Percentiles rank a stretch among this genome's conserved stretches.
Conservation (phyloP, 1,140 invertebrate species). For the Brachionus koreanus region DNA sequence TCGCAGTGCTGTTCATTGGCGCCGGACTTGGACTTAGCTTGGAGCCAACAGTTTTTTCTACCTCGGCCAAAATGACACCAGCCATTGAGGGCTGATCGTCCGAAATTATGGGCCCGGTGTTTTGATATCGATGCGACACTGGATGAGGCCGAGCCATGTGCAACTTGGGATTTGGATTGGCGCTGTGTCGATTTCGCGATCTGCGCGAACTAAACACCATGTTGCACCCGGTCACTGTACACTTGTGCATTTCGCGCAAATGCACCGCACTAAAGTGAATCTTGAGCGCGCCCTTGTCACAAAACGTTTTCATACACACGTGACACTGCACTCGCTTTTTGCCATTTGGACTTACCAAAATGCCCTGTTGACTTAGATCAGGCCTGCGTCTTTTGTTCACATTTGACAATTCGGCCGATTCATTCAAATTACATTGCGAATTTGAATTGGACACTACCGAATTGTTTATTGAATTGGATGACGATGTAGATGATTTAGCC, state of each 20-base stretch:
- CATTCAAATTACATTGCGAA: background rate
- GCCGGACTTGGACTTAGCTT: background rate
- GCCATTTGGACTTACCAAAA: slow-evolving; percentile 47
- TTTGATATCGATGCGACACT: slow-evolving; percentile 37
- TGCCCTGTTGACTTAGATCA: slow-evolving; percentile 37
- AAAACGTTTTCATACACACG: slow-evolving; percentile 96
- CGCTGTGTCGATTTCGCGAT: slow-evolving; percentile 89
- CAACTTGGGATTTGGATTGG: slow-evolving; percentile 95
- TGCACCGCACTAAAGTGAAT: slow-evolving; percentile 99
- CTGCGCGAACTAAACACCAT: slow-evolving; percentile 98
- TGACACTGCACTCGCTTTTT: slow-evolving; percentile 92
- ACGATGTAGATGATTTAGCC: background rate
- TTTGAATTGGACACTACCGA: background rate
- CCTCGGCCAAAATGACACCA: slow-evolving; percentile 38
- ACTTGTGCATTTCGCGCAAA: slow-evolving; percentile 97
- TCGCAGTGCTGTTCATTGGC: too few species aligned
- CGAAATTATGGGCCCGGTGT: slow-evolving; percentile 30
- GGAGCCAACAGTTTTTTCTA: slow-evolving; percentile 15
- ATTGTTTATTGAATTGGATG: background rate
- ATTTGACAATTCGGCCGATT: background rate
- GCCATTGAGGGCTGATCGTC: slow-evolving; percentile 44
- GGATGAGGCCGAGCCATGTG: slow-evolving; percentile 69
- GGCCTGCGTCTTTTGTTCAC: background rate
- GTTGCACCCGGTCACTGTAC: slow-evolving; percentile 94
- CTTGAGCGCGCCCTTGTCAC: slow-evolving; percentile 97